These are phyloP conservation scores for Zingel zingel DNA, from an alignment of 2,113 vertebrate genomes.

Conservation along the genomic window DNA sequence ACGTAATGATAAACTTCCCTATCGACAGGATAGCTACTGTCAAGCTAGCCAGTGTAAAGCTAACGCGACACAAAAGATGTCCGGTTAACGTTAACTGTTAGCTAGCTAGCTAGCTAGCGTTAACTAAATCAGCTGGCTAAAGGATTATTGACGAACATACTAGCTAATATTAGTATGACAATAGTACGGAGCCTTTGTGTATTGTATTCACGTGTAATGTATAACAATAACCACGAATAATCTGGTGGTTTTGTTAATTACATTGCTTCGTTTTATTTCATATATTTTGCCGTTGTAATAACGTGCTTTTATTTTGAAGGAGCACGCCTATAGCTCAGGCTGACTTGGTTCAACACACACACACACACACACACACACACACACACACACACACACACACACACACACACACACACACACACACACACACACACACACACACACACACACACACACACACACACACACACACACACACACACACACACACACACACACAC, in stretches of 20 bases:
- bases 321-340: not conserved
- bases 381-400: no score
- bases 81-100: slow-evolving; percentile 41
- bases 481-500: not conserved
- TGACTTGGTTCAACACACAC: not conserved
- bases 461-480: not conserved
- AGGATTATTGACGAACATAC: not conserved
- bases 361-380: not conserved
- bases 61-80: slow-evolving; percentile 37
- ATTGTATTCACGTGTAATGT: not conserved
- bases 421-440: not conserved
- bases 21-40: slow-evolving; percentile 48
- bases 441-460: not conserved
- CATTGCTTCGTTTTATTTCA: not conserved
- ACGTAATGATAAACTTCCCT: slow-evolving; percentile 60
- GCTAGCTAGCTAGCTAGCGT: not conserved
- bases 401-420: no score
- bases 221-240: not conserved
- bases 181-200: accelerated
- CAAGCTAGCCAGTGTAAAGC: slow-evolving; percentile 50
- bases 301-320: slow-evolving; percentile 57
- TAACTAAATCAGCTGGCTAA: not conserved
- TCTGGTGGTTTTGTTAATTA: not conserved
- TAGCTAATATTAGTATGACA: accelerated
- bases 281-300: not conserved